phyloP scores from a whole-genome alignment of 2,888 invertebrate genomes.

The Drosophila crucigera region DNA sequence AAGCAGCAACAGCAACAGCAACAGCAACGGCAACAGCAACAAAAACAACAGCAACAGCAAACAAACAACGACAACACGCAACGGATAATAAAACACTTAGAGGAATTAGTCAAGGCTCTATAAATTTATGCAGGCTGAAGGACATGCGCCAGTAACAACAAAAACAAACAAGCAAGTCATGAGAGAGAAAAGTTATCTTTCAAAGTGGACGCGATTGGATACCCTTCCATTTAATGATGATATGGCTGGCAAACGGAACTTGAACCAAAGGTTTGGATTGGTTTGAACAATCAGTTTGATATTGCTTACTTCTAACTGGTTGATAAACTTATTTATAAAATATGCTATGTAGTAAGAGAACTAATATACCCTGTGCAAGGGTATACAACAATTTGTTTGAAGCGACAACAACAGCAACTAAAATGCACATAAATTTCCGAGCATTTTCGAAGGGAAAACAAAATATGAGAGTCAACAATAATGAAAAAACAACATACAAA shows the following conservation, averaged over 20 bases:
- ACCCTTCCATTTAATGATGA: not conserved
- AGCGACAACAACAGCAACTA: not conserved
- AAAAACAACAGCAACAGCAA: not conserved
- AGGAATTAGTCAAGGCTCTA: slow-evolving; percentile 59
- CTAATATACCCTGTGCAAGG: not conserved
- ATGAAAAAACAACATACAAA: not conserved
- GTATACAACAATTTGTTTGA: not conserved
- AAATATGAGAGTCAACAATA: slow-evolving; percentile 23
- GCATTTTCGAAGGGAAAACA: slow-evolving; percentile 37
- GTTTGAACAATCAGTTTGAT: not conserved
- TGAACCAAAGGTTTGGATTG: not conserved
- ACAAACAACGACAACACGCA: slow-evolving; percentile 35
- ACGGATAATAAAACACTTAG: slow-evolving; percentile 75
- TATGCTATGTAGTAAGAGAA: not conserved
- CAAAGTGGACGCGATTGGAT: not conserved
- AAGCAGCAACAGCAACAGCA: slow-evolving; percentile 29
- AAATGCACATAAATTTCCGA: slow-evolving; percentile 44
- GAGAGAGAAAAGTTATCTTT: not conserved
- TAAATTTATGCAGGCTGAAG: slow-evolving; percentile 48
- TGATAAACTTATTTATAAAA: not conserved
- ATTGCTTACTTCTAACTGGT: not conserved
- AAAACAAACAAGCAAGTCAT: not conserved
- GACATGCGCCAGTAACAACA: slow-evolving; percentile 20
- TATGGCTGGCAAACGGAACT: not conserved
- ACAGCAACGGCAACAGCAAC: slow-evolving; percentile 19